A percentile compares a stretch with the other conserved stretches of the same genome.
Conservation (phyloP, 1,140 invertebrate genomes). For the Calephelis virginiensis region DNA sequence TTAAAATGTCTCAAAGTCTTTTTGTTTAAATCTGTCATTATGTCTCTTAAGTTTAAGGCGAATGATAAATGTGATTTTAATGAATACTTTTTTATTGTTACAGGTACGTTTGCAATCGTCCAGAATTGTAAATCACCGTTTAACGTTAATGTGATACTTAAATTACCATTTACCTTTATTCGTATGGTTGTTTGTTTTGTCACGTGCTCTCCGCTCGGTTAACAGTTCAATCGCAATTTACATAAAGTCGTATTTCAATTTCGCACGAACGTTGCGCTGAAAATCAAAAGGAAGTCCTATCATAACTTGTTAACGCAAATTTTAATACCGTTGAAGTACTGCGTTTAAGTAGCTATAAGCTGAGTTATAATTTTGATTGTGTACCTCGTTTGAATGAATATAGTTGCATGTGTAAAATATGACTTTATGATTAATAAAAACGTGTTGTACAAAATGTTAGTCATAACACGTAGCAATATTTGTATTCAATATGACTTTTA, state of each 20-base stretch:
- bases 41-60: neutral
- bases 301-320: slow-evolving; percentile 21
- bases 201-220: slow-evolving; percentile 51
- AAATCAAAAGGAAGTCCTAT: slow-evolving; percentile 45
- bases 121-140: slow-evolving; percentile 28
- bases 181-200: slow-evolving; percentile 50
- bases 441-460: too few species aligned
- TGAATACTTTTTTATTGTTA: slow-evolving; percentile 49
- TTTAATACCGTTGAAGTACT: slow-evolving; percentile 17
- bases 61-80: neutral
- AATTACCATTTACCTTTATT: slow-evolving; percentile 44
- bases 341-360: neutral
- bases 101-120: slow-evolving; percentile 50
- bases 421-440: too few species aligned
- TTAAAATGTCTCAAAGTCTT: too few species aligned
- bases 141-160: slow-evolving; percentile 49
- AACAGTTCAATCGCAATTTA: slow-evolving; percentile 57
- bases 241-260: slow-evolving; percentile 67
- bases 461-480: too few species aligned
- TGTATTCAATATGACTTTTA: too few species aligned
- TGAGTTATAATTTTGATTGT: slow-evolving; percentile 9
- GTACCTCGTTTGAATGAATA: neutral
- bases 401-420: too few species aligned
- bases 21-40: too few species aligned
- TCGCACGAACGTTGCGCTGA: slow-evolving; percentile 53